Conservation (phyloP, 2,888 invertebrate species). For the Brassicogethes aeneus region DNA sequence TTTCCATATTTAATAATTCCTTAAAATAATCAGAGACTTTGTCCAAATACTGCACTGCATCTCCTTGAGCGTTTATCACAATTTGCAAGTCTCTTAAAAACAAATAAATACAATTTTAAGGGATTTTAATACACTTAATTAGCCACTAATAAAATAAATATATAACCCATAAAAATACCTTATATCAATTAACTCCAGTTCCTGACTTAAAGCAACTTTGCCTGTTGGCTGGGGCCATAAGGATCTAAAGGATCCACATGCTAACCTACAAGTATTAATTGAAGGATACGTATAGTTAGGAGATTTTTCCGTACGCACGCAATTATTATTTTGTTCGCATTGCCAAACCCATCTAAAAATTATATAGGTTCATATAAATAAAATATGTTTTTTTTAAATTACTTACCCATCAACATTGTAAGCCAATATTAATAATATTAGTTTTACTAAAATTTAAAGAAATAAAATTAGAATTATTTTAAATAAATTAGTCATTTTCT, state of each 20-base stretch:
- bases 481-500: no score
- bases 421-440: no score
- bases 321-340: background rate
- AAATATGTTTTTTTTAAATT: no score
- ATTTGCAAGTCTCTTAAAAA: slow-evolving; percentile 18
- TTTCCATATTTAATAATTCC: slow-evolving; percentile 9
- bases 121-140: background rate
- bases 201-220: background rate
- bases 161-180: background rate
- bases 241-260: slow-evolving; percentile 58
- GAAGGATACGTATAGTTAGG: slow-evolving; percentile 19
- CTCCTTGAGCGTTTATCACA: slow-evolving; percentile 41
- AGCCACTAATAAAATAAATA: background rate
- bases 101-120: slow-evolving; percentile 2
- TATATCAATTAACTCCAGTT: background rate
- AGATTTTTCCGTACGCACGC: background rate
- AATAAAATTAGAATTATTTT: no score
- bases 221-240: slow-evolving; percentile 61
- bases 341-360: slow-evolving; percentile 6
- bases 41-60: slow-evolving; percentile 44
- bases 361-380: no score
- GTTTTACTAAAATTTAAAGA: no score
- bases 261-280: slow-evolving; percentile 55
- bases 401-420: no score
- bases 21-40: slow-evolving; percentile 39